Evolutionary conservation across 2,888 invertebrate species (phyloP), one percentile per base, ranked within the genome.

Genomic region (Parnassius glacialis): DNA sequence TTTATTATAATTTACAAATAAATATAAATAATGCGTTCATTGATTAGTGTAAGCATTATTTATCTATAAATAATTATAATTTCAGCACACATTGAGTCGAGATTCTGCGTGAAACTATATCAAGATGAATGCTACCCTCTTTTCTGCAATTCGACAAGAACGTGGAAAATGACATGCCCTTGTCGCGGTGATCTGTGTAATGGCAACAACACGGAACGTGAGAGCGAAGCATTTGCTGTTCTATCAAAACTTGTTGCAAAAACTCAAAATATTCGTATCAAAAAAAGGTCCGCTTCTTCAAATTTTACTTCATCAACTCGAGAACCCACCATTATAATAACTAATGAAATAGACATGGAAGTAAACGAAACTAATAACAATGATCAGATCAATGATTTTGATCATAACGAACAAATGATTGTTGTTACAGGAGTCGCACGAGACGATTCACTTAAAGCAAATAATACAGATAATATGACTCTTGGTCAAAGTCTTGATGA

Each of bases 101-200:
- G 90, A 69, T 79, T 83, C 66, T 91, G 91, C 69, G 87, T 89
- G 10, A 90, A 90, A 68, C 71, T 86, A 13, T 89, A 91, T 64
- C 88, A 89, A 79, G 89, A 90, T 63, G 90, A 90, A 74, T 91
- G 90, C 73, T 90, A 89, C 68, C 77, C 84, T 2, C 67, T 84
- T 41, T 90, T 80, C 69, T 91, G 91, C 72, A 89, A 87, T 72
- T 79, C 90, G 0, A 85, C 87, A 1, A 83, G 78, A 61, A 85
- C 81, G 1, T 89, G 85, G 87, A 83, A 84, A 48, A 86, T 90
- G 81, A 85, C 83, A 1, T 91, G 91, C 64, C 86, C 91, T 0
- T 91, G 91, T 67, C 81, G 78, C 2, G 90, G 88, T 2, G 84
- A 89, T 55, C 80, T 90, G 20, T 91, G 91, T 72, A 91, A 91